These are phyloP conservation scores for Tachysurus fulvidraco DNA, from an alignment of 2,113 vertebrate genomes.

Conservation along the genomic window DNA sequence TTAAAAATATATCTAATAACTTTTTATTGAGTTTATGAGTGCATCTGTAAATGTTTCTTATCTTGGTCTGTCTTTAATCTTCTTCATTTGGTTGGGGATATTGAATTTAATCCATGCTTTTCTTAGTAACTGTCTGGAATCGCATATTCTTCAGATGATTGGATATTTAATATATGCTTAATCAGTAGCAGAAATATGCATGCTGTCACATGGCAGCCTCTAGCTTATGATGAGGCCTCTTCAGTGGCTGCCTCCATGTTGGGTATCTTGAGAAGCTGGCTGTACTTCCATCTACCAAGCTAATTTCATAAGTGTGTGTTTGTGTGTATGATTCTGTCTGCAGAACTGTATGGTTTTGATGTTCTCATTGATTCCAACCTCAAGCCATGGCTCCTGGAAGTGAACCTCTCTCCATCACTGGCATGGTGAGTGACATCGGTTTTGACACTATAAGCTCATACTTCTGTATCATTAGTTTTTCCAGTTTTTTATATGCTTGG, in stretches of 20 bases:
- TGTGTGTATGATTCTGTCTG: conserved; percentile 60
- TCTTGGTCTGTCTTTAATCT: conserved; percentile 54
- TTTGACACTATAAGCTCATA: conserved; percentile 33
- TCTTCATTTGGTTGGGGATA: conserved; percentile 58
- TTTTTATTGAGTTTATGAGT: conserved; percentile 51
- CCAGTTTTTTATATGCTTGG: conserved; percentile 18
- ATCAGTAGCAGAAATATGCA: conserved; percentile 64
- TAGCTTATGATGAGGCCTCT: conserved; percentile 51
- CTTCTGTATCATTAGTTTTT: conserved; percentile 24
- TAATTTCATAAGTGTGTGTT: conserved; percentile 29
- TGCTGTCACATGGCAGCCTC: conserved; percentile 56
- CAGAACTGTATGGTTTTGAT: conserved; percentile 97
- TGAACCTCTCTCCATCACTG: conserved; percentile 94
- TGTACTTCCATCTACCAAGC: conserved; percentile 42
- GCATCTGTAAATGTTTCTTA: conserved; percentile 58
- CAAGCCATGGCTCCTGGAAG: conserved; percentile 97
- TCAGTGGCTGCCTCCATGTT: conserved; percentile 23
- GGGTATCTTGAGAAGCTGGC: conserved; percentile 5
- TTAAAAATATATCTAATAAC: conserved; percentile 42
- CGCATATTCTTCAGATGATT: conserved; percentile 62
- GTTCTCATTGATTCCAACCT: conserved; percentile 94
- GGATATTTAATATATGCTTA: conserved; percentile 64
- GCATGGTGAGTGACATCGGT: conserved; percentile 84
- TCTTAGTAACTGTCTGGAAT: conserved; percentile 60
- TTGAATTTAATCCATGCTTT: conserved; percentile 61